Evolutionary conservation across 92 coral and sea anemone species (phyloP), one percentile per base, ranked within the genome.

Genomic region (Meandrina meandrites): DNA sequence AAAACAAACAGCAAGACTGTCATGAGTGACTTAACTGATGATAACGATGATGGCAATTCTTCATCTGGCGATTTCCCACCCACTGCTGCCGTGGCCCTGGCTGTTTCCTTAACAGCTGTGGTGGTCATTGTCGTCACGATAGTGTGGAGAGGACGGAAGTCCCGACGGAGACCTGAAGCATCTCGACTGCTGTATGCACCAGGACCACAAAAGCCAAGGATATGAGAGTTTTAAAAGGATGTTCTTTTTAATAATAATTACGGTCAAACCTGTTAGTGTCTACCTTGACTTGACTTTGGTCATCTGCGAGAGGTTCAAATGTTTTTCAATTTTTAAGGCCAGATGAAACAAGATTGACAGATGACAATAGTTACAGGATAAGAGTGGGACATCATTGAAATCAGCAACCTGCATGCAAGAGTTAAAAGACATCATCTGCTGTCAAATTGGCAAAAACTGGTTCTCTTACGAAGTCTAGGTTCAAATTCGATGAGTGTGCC

Each of bases 61-160:
- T n/a, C 89, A 0, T 8, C 81, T 51, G 47, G 50, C 6, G 92
- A 57, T 51, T 92, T 93, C 79, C 98, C 94, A 1, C 88, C 98
- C 18, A 84, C 79, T 45, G 98, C 95, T 60, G 94, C 98, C 24
- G 86, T 94, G 32, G 83, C 92, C 6, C 67, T 94, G 82, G 90
- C 98, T 30, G 94, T 94, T 32, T 80, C 91, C 71, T 87, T 92
- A 13, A 85, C 87, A 35, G 89, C 83, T 12, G 89, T 78, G 19
- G 94, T 94, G 54, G 50, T 94, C 8, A 81, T 71, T 22, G 88
- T 91, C 1, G 91, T 85, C 37, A 73, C 91, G 48, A 83, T 67
- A 42, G 94, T 94, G 21, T 93, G 92, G 86, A 94, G 90, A 81
- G 91, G 93, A 70, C 86, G 95, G 0, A 86, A 83, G 45, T 90